Evolutionary conservation across 1,140 invertebrate genomes (phyloP).

Genomic region (Heliconius congener): DNA sequence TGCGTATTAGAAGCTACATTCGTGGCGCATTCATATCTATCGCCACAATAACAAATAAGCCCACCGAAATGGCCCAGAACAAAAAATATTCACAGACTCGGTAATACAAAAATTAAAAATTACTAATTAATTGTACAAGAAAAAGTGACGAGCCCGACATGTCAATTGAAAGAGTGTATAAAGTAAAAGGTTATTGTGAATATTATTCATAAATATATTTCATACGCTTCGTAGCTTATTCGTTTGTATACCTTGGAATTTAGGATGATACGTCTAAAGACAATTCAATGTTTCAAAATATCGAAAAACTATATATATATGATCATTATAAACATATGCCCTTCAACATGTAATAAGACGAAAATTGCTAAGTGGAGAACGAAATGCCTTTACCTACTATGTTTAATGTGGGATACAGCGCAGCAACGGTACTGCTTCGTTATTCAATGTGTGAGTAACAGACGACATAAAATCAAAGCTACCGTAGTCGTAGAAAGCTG

Average conservation of each 20-base stretch:
- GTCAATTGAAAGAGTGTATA: conserved; percentile 77
- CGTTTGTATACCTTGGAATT: background rate
- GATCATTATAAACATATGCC: no score
- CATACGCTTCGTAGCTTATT: background rate
- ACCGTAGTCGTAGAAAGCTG: no score
- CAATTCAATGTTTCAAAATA: no score
- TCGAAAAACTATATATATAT: no score
- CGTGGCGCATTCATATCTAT: background rate
- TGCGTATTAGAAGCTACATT: no score
- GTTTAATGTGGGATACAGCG: no score
- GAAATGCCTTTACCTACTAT: no score
- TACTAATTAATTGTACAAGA: conserved; percentile 74
- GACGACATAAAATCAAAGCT: no score
- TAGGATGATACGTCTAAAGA: background rate
- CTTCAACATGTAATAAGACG: no score
- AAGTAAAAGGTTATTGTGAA: conserved; percentile 58
- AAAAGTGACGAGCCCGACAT: conserved; percentile 69
- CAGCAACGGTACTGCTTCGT: no score
- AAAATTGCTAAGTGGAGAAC: no score
- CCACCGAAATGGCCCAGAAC: conserved; percentile 35
- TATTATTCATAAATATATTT: conserved; percentile 42
- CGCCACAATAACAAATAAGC: background rate
- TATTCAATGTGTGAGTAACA: no score
- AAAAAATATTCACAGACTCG: conserved; percentile 43
- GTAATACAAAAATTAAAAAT: conserved; percentile 50